phyloP scores from a whole-genome alignment of 2,888 invertebrate species.

The Chrysolina haemoptera region DNA sequence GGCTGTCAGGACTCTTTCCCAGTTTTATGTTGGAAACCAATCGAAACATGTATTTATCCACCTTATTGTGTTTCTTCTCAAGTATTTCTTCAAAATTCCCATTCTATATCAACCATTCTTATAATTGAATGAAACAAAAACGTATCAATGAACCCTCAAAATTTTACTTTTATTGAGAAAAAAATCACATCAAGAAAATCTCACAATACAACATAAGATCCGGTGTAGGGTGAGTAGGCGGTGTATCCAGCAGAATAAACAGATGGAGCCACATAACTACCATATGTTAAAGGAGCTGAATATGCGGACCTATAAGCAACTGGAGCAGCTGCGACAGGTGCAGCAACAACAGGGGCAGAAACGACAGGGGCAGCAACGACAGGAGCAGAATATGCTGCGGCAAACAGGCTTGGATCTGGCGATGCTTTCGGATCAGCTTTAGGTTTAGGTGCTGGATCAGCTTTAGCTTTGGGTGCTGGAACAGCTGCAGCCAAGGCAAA shows the following conservation, averaged over 20 bases:
- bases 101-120: too few species aligned
- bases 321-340: slow-evolving; percentile 37
- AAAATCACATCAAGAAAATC: neutral
- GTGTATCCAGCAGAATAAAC: slow-evolving; percentile 43
- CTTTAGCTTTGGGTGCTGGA: slow-evolving; percentile 41
- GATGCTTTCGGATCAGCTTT: slow-evolving; percentile 43
- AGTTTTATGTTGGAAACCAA: too few species aligned
- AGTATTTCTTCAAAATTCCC: too few species aligned
- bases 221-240: slow-evolving; percentile 42
- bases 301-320: slow-evolving; percentile 42
- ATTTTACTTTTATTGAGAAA: neutral
- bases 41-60: too few species aligned
- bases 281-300: slow-evolving; percentile 37
- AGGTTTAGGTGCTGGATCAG: slow-evolving; percentile 42
- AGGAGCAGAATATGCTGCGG: slow-evolving; percentile 43
- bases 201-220: slow-evolving; percentile 42
- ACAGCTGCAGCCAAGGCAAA: slow-evolving; percentile 47
- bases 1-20: too few species aligned
- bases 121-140: too few species aligned
- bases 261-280: slow-evolving; percentile 42
- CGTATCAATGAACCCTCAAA: too few species aligned
- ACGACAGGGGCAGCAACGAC: slow-evolving; percentile 37
- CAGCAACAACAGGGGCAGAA: slow-evolving; percentile 34
- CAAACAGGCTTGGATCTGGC: slow-evolving; percentile 37
- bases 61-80: too few species aligned